Conservation (phyloP, 2,888 invertebrate species). For the Mimas tiliae region DNA sequence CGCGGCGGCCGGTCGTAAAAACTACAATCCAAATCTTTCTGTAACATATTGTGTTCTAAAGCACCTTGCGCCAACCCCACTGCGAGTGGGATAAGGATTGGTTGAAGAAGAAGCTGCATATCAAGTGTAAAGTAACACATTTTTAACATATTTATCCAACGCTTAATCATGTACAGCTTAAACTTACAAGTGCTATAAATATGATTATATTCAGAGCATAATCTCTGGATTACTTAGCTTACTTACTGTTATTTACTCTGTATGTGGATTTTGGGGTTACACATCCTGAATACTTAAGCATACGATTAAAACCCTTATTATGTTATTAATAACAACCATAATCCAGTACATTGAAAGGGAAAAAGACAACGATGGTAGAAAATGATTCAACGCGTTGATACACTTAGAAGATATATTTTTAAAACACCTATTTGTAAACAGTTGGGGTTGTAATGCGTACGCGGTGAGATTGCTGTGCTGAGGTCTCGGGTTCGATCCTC, state of each 20-base stretch:
- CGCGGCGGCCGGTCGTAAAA: too few species aligned
- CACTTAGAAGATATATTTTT: conserved; percentile 27
- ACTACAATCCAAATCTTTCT: too few species aligned
- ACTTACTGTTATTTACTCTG: conserved; percentile 30
- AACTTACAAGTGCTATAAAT: not conserved
- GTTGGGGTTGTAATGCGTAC: too few species aligned
- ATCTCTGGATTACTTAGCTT: conserved; percentile 8
- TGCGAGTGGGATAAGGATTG: too few species aligned
- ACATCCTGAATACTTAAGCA: conserved; percentile 1
- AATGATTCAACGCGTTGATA: conserved; percentile 21
- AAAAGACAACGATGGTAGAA: conserved; percentile 1
- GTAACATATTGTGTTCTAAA: too few species aligned
- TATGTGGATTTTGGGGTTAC: conserved; percentile 32
- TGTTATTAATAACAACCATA: conserved; percentile 3
- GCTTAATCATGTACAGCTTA: not conserved
- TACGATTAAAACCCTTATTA: conserved; percentile 7
- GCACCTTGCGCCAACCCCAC: too few species aligned
- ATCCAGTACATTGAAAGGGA: not conserved
- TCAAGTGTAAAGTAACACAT: too few species aligned
- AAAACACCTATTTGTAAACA: conserved; percentile 23
- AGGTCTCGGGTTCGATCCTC: too few species aligned
- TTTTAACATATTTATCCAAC: too few species aligned
- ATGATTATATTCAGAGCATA: not conserved
- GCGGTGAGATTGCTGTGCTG: too few species aligned
- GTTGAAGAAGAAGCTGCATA: too few species aligned